Conservation (phyloP, 1,140 invertebrate genomes). For the Thaumetopoea pityocampa region DNA sequence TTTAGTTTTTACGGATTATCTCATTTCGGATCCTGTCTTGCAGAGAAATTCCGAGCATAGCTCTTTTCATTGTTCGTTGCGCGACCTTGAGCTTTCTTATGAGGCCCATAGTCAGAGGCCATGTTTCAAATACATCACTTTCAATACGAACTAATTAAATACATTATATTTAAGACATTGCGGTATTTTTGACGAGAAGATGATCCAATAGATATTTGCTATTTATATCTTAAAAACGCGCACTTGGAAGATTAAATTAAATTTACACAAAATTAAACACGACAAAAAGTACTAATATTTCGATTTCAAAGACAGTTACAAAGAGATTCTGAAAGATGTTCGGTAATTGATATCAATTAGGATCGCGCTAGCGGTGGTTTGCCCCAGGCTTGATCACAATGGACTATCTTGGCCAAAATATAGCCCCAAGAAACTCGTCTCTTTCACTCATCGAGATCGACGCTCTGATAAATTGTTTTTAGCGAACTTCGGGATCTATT, state of each 20-base stretch:
- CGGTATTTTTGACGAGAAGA: no score
- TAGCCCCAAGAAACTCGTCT: constrained; percentile 24
- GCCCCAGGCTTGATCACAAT: constrained; percentile 32
- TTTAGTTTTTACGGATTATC: no score
- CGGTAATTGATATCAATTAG: constrained; percentile 56
- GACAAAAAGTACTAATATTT: constrained; percentile 17
- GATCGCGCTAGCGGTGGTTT: constrained; percentile 32
- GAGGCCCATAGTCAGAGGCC: no score
- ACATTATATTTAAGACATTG: no score
- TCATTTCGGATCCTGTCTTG: no score
- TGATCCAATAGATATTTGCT: constrained; percentile 1
- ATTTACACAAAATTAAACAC: constrained; percentile 17
- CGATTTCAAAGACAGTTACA: constrained; percentile 26
- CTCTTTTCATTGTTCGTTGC: no score
- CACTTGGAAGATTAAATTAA: constrained; percentile 18
- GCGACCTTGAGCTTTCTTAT: no score
- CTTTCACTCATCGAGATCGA: constrained; percentile 35
- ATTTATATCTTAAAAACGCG: constrained; percentile 7
- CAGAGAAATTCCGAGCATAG: no score
- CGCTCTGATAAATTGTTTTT: constrained; percentile 42
- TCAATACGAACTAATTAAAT: no score
- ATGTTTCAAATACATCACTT: no score
- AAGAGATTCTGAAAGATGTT: constrained; percentile 37
- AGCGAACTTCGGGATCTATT: constrained; percentile 23
- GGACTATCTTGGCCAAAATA: constrained; percentile 31